phyloP scores from a whole-genome alignment of 2,797 vertebrate species.

The Peromyscus nudipes region DNA sequence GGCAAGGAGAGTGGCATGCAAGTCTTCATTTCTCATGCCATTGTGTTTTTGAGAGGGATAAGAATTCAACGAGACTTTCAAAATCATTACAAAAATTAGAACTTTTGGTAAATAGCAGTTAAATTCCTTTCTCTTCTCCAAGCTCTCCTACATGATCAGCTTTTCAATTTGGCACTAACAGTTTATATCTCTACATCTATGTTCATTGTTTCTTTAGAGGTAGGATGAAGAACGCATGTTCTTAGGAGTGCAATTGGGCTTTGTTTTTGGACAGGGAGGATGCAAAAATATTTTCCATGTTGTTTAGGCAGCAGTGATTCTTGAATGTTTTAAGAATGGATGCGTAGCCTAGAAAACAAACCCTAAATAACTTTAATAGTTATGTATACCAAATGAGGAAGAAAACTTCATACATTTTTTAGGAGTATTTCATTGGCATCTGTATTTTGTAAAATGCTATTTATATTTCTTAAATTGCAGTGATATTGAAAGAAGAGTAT shows the following conservation, averaged over 20 bases:
- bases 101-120: neutral
- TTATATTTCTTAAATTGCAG: constrained; percentile 36
- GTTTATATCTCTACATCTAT: neutral
- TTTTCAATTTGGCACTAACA: neutral
- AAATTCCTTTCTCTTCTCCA: neutral
- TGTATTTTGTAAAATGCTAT: neutral
- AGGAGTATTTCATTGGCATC: constrained; percentile 1
- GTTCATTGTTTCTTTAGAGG: neutral
- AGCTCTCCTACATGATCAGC: neutral
- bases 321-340: constrained; percentile 17
- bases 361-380: neutral
- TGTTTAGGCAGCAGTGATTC: neutral
- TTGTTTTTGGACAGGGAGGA: neutral
- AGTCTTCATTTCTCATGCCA: neutral
- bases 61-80: neutral
- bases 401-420: constrained; percentile 29
- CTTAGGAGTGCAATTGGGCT: neutral
- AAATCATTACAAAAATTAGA: neutral
- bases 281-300: neutral
- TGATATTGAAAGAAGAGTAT: neutral
- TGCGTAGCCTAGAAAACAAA: neutral
- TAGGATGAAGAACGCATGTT: neutral
- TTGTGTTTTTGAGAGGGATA: neutral
- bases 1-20: neutral
- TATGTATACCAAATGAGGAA: constrained; percentile 44